Conservation (phyloP, 2,797 vertebrate genomes). For the Miichthys miiuy region DNA sequence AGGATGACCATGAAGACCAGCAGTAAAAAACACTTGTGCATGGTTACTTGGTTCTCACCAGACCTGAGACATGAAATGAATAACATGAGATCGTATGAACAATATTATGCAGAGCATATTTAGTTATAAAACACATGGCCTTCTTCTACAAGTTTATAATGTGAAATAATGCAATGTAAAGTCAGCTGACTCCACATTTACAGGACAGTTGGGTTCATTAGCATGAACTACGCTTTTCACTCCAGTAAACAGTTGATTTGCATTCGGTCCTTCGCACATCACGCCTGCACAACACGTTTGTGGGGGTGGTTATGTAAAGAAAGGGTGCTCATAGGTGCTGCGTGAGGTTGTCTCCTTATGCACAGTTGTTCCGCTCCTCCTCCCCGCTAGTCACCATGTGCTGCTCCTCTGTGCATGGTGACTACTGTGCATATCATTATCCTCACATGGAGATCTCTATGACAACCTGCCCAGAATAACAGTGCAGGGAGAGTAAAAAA, state of each 20-base stretch:
- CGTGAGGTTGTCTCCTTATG: constrained; percentile 70
- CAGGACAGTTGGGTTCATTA: constrained; percentile 48
- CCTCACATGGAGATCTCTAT: constrained; percentile 86
- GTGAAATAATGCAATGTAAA: constrained; percentile 26
- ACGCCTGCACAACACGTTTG: constrained; percentile 75
- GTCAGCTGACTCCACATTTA: constrained; percentile 50
- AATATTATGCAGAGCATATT: constrained; percentile 1
- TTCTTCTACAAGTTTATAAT: constrained; percentile 3
- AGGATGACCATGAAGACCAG: constrained; percentile 98
- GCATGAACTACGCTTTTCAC: constrained; percentile 60
- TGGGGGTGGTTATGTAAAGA: constrained; percentile 76
- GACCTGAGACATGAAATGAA: constrained; percentile 83
- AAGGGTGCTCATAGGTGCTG: constrained; percentile 68
- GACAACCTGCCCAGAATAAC: constrained; percentile 86
- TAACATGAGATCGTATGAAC: not conserved
- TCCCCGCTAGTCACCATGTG: constrained; percentile 61
- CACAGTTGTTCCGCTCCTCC: constrained; percentile 73
- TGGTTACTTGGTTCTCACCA: constrained; percentile 93
- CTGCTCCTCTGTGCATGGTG: constrained; percentile 57
- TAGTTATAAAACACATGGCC: not conserved
- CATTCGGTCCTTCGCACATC: constrained; percentile 70
- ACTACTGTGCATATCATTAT: constrained; percentile 84
- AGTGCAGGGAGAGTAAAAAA: constrained; percentile 74
- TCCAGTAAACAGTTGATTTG: constrained; percentile 71
- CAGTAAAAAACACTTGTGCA: constrained; percentile 97